Evolutionary conservation across 2,113 vertebrate species (phyloP).

Genomic region (Dasyornis broadbenti): DNA sequence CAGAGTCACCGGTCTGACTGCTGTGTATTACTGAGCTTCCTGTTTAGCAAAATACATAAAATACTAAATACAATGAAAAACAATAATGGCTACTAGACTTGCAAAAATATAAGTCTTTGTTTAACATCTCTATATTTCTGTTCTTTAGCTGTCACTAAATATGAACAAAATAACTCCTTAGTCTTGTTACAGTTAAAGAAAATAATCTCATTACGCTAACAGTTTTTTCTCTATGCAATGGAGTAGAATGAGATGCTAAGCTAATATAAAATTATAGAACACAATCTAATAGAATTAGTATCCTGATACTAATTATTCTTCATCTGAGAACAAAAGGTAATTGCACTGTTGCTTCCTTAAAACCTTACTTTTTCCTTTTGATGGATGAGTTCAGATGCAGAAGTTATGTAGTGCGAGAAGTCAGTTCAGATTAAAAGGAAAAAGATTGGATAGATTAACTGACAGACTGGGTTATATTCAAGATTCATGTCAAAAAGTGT

Average conservation of each 20-base stretch:
- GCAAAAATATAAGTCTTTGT: not conserved
- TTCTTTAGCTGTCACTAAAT: not conserved
- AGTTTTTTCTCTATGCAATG: not conserved
- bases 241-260: not conserved
- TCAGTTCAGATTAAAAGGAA: not conserved
- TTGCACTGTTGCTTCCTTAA: not conserved
- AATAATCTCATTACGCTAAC: not conserved
- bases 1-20: not conserved
- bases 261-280: not conserved
- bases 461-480: not conserved
- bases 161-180: not conserved
- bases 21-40: not conserved
- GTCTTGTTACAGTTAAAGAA: not conserved
- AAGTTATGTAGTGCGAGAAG: not conserved
- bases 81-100: not conserved
- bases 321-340: not conserved
- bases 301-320: not conserved
- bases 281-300: not conserved
- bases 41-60: not conserved
- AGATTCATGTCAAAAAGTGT: not conserved
- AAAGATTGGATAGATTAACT: not conserved
- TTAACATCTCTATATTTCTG: not conserved
- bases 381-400: not conserved
- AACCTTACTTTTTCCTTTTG: not conserved
- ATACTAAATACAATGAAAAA: not conserved